These are phyloP conservation scores for Acridotheres tristis DNA, from an alignment of 2,797 vertebrate species.

Conservation along the genomic window DNA sequence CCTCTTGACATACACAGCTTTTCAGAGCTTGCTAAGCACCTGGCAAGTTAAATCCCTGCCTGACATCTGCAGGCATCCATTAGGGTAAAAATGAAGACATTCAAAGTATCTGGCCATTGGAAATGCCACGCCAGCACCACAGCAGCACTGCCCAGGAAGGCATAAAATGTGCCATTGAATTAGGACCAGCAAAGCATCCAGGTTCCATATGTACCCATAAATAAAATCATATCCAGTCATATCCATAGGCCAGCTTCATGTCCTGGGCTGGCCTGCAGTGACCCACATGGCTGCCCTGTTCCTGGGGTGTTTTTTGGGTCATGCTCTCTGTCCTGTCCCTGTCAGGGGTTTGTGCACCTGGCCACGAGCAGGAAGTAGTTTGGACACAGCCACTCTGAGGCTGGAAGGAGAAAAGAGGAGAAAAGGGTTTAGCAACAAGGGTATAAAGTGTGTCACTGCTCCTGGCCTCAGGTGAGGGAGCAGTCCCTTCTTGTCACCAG, in stretches of 20 bases:
- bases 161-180: neutral
- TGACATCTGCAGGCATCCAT: neutral
- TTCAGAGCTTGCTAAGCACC: conserved; percentile 21
- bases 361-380: neutral
- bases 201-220: neutral
- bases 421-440: neutral
- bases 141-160: neutral
- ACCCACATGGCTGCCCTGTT: accelerated
- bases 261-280: neutral
- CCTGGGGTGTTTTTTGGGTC: neutral
- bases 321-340: neutral
- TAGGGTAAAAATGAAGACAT: neutral
- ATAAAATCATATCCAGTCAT: neutral
- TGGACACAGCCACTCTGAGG: accelerated
- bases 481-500: neutral
- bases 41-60: neutral
- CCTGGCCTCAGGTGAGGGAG: neutral
- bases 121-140: neutral
- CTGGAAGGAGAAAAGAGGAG: neutral
- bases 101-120: neutral
- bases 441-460: neutral
- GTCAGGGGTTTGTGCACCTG: neutral
- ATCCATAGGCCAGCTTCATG: neutral
- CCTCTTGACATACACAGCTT: conserved; percentile 1
- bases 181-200: neutral